Base-by-base conservation (phyloP, 2,797 vertebrate genomes). In the Kryptopterus vitreolus region DNA sequence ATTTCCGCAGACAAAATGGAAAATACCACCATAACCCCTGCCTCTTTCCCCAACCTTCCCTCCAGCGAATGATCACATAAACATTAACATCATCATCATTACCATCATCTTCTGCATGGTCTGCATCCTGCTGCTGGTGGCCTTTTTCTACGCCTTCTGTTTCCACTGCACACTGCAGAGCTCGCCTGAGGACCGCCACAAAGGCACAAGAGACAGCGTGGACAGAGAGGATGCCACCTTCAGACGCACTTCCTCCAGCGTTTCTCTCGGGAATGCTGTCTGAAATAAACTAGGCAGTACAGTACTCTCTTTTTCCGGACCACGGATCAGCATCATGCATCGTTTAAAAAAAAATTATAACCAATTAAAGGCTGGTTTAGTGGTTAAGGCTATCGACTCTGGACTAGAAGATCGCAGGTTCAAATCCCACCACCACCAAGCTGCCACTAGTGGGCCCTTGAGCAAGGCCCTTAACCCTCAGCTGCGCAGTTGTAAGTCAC, bases 141-240 rank as follows among this genome's bases (percentile, higher is more conserved):
- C 93, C 50, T 89, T 93, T 79, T 81, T 93, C 75, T 94, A 92
- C 22, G 75, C 91, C 31, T 92, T 94, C 86, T 94, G 90, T 61
- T 89, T 94, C 82, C 91, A 89, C 46, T 93, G 91, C 84, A 91
- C 89, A 57, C 89, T 94, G 48, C 13, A 74, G 2, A 61, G 87
- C 0, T 70, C 73, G 0, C 84, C 85, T 26, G 91, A 89, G 76
- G 89, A 91, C 31, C 66, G 58, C 0, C 82, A 5, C 11, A 18
- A 48, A 1, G 78, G 66, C 77, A 82, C 74, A 2, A 9, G 69
- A 52, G 80, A 61, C 87, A 90, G 85, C 74, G 43, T 88, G 20
- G 93, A 94, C 4, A 87, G 84, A 0, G 93, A 94, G 87, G 92
- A 94, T 0, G 84, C 92, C 84, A 94, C 94, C 69, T 93, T 88